A percentile compares a stretch with the other conserved stretches of the same genome.
Evolutionary conservation across 2,797 vertebrate species (phyloP).

Genomic region (Columba guinea): DNA sequence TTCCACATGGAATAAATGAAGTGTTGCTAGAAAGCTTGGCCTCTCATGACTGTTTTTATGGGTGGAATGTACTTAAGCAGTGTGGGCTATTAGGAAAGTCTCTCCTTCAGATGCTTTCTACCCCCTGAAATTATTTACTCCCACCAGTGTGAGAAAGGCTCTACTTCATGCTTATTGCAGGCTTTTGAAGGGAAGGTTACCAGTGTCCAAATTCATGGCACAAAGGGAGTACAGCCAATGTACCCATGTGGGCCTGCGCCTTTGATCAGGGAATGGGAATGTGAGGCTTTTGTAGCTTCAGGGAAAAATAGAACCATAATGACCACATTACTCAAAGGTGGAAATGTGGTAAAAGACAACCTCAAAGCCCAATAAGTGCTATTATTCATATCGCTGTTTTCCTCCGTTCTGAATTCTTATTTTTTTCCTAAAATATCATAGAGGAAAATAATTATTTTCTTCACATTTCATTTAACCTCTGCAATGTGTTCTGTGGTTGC

Average conservation of each 20-base stretch:
- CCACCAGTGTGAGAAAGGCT: background rate
- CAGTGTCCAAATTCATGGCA: background rate
- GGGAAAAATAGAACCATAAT: background rate
- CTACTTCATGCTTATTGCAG: background rate
- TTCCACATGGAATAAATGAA: background rate
- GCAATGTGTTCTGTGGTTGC: background rate
- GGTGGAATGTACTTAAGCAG: background rate
- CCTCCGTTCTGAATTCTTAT: background rate
- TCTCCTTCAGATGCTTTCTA: background rate
- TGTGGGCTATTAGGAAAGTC: background rate
- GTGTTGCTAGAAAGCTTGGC: background rate
- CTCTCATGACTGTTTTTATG: background rate
- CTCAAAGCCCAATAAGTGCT: background rate
- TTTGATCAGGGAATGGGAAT: background rate
- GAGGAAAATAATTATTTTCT: background rate
- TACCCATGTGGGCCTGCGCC: background rate
- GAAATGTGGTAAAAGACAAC: background rate
- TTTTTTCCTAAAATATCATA: background rate
- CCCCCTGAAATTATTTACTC: background rate
- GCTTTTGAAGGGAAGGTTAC: background rate
- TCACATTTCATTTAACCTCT: background rate
- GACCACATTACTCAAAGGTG: background rate
- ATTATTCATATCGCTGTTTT: background rate
- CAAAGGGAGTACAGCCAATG: background rate
- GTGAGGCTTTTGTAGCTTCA: background rate